Evolutionary conservation across 2,888 invertebrate species (phyloP).

Genomic region (Mythimna lalbum): DNA sequence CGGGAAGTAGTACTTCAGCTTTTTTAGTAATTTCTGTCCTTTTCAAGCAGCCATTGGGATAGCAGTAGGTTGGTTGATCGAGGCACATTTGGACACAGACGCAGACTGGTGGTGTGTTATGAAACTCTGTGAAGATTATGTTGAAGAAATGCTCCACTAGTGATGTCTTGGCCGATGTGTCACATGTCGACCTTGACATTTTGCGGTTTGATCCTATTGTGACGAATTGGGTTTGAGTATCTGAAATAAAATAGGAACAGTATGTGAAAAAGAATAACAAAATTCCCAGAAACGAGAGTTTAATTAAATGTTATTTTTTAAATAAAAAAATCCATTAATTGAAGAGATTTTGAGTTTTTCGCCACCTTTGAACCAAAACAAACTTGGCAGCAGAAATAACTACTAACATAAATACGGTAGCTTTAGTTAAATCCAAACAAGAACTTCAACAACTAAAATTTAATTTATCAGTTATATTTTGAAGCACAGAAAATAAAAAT

Average conservation of each 20-base stretch:
- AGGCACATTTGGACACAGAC: slow-evolving; percentile 84
- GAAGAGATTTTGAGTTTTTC: neutral
- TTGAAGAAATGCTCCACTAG: slow-evolving; percentile 83
- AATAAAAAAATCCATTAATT: neutral
- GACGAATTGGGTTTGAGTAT: slow-evolving; percentile 63
- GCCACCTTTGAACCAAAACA: neutral
- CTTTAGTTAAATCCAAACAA: neutral
- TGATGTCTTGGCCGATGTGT: slow-evolving; percentile 65
- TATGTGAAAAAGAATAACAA: neutral
- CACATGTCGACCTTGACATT: slow-evolving; percentile 63
- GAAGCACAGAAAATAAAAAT: slow-evolving; percentile 33
- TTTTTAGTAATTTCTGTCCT: slow-evolving; percentile 63
- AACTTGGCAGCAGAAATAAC: neutral
- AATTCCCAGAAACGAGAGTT: neutral
- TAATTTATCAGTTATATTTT: slow-evolving; percentile 37
- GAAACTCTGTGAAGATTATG: slow-evolving; percentile 82
- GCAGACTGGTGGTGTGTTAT: slow-evolving; percentile 77
- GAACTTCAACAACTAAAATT: neutral
- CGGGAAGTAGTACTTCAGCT: slow-evolving; percentile 47
- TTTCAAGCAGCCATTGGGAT: slow-evolving; percentile 82
- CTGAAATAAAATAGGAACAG: slow-evolving; percentile 63
- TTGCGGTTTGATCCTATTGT: slow-evolving; percentile 51
- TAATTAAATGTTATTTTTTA: neutral
- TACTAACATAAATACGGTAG: too few species aligned
- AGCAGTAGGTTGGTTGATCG: slow-evolving; percentile 82